These are phyloP conservation scores for Sylvilagus bachmani DNA, from an alignment of 2,113 vertebrate species.

Conservation along the genomic window DNA sequence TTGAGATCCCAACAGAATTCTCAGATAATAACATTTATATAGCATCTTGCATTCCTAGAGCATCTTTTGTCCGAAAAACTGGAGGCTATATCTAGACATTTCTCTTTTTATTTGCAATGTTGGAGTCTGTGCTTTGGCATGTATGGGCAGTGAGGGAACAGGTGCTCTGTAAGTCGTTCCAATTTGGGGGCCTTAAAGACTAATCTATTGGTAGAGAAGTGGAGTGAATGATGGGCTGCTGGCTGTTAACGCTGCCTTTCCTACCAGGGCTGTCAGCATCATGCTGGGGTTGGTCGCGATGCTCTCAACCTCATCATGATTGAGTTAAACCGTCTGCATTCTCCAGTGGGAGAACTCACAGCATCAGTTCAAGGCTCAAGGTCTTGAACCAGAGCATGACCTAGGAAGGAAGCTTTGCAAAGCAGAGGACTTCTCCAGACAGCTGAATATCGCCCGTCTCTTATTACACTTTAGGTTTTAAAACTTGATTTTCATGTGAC, in stretches of 20 bases:
- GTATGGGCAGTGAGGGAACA: not conserved
- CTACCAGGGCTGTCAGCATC: not conserved
- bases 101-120: not conserved
- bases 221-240: not conserved
- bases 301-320: rapidly evolving
- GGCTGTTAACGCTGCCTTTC: not conserved
- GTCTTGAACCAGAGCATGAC: not conserved
- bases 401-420: not conserved
- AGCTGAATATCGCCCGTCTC: not conserved
- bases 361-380: not conserved
- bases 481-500: slow-evolving; percentile 38
- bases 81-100: not conserved
- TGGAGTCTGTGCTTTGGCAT: not conserved
- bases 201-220: not conserved
- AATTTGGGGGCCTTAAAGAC: not conserved
- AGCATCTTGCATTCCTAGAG: not conserved
- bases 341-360: not conserved
- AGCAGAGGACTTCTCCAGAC: slow-evolving; percentile 24
- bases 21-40: not conserved
- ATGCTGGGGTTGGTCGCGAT: not conserved
- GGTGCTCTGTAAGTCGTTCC: not conserved
- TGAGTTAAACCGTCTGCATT: not conserved
- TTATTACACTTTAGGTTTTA: slow-evolving; percentile 33
- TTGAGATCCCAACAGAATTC: not conserved
- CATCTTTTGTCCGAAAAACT: not conserved